Evolutionary conservation across 2,888 invertebrate species (phyloP).

Genomic region (Plebejus anna): DNA sequence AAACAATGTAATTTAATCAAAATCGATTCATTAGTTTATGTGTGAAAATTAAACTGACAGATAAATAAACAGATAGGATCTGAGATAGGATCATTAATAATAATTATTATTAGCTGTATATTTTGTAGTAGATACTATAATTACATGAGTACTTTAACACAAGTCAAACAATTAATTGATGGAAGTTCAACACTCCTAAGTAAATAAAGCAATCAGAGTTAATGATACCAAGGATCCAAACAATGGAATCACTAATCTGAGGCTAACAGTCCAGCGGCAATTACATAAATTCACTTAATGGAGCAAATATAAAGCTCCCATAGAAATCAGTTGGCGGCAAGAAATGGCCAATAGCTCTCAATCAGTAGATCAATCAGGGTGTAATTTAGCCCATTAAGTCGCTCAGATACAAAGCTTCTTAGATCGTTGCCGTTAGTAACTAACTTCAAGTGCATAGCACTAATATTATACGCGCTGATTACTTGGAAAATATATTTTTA

Average conservation of each 20-base stretch:
- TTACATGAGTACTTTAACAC: neutral
- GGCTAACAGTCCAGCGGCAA: constrained; percentile 23
- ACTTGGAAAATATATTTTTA: neutral
- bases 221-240: constrained; percentile 10
- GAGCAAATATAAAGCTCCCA: constrained; percentile 30
- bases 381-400: constrained; percentile 33
- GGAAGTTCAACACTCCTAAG: neutral
- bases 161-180: neutral
- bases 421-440: constrained; percentile 19
- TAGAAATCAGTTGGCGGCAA: constrained; percentile 29
- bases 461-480: neutral
- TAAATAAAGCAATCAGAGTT: constrained; percentile 19
- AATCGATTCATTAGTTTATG: no score
- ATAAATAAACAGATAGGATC: no score
- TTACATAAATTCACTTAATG: constrained; percentile 30
- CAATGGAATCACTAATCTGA: constrained; percentile 24
- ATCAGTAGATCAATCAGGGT: constrained; percentile 35
- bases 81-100: no score
- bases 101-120: neutral
- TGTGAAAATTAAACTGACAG: no score
- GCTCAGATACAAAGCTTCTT: constrained; percentile 22
- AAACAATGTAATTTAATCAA: no score
- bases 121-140: neutral
- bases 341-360: constrained; percentile 34
- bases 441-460: neutral